phyloP scores from a whole-genome alignment of 2,888 invertebrate species.

The Spisula subtruncata region DNA sequence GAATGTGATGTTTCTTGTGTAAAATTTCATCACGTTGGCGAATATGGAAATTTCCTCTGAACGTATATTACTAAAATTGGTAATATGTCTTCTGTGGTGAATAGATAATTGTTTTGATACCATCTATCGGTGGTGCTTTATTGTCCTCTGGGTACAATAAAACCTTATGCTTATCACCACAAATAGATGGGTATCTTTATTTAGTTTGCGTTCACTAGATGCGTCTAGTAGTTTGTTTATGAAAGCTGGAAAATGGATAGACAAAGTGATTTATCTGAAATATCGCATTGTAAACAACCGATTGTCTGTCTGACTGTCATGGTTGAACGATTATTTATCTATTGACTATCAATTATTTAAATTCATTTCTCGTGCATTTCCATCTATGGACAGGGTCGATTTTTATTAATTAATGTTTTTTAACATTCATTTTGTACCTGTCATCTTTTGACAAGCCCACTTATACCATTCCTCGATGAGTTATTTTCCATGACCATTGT shows the following conservation, averaged over 20 bases:
- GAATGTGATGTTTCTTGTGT: background rate
- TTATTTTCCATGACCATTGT: background rate
- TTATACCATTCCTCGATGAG: background rate
- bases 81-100: background rate
- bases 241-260: background rate
- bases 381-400: background rate
- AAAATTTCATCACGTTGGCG: conserved; percentile 14
- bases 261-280: background rate
- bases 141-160: background rate
- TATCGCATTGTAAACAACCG: background rate
- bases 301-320: no score
- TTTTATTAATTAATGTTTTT: background rate
- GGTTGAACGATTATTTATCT: no score
- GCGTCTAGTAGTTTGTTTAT: background rate
- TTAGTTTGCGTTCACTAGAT: conserved; percentile 8
- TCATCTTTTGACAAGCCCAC: background rate
- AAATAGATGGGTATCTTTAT: conserved; percentile 20
- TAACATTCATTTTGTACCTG: background rate
- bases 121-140: background rate
- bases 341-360: no score
- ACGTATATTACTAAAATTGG: background rate
- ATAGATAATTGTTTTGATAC: conserved; percentile 26
- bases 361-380: background rate
- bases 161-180: conserved; percentile 18
- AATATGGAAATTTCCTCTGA: conserved; percentile 23